Conservation (phyloP, 2,113 vertebrate genomes). For the Cebidichthys violaceus region DNA sequence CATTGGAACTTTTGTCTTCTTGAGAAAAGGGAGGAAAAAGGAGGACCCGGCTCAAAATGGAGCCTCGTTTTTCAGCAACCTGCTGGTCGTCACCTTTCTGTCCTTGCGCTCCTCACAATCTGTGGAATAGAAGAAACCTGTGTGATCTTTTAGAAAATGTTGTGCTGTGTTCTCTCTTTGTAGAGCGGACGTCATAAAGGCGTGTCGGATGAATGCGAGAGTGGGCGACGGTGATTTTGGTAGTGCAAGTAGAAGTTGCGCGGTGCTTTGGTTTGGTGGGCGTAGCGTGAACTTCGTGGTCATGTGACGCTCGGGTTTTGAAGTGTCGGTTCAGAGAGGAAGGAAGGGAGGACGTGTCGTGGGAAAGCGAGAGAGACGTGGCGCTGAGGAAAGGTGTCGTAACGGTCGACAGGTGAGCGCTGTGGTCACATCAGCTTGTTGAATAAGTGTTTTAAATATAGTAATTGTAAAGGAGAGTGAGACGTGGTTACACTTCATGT, state of each 20-base stretch:
- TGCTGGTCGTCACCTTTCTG: slow-evolving; percentile 4
- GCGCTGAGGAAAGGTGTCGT: slow-evolving; percentile 9
- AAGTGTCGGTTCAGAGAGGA: slow-evolving; percentile 9
- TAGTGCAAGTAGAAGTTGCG: slow-evolving; percentile 24
- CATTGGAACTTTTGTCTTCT: not conserved
- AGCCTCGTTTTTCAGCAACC: not conserved
- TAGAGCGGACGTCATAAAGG: not conserved
- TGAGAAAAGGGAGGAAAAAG: slow-evolving; percentile 14
- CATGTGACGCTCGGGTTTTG: slow-evolving; percentile 33
- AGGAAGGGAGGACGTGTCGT: not conserved
- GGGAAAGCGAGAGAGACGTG: slow-evolving; percentile 36
- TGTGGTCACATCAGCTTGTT: slow-evolving; percentile 20
- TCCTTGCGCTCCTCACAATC: slow-evolving; percentile 9
- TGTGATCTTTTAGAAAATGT: not conserved
- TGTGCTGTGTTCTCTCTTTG: not conserved
- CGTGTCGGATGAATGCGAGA: not conserved
- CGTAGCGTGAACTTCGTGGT: slow-evolving; percentile 19
- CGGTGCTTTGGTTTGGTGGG: not conserved
- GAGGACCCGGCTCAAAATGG: not conserved
- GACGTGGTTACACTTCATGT: slow-evolving; percentile 23
- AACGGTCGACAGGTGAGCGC: slow-evolving; percentile 15
- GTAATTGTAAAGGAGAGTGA: slow-evolving; percentile 30
- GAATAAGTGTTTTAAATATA: slow-evolving; percentile 19
- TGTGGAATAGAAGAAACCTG: slow-evolving; percentile 20
- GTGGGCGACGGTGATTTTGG: not conserved